Conservation (phyloP, 2,888 invertebrate species). For the Kuschelorhynchus macadamiae region DNA sequence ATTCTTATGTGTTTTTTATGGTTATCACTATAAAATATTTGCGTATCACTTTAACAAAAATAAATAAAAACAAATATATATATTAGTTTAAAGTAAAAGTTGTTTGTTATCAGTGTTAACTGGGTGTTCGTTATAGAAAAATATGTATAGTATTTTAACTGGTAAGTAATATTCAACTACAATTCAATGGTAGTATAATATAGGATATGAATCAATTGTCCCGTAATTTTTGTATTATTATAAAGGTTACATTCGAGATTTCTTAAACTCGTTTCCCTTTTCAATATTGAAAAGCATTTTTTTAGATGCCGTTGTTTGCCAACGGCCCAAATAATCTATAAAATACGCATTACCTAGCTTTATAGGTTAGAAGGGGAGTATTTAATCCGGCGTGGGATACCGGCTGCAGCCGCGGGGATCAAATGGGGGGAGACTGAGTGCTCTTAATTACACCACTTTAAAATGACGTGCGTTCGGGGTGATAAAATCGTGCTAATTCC, state of each 20-base stretch:
- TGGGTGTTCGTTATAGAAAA: no score
- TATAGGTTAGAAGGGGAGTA: constrained; percentile 58
- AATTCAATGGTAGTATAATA: no score
- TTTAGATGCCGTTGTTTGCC: constrained; percentile 2
- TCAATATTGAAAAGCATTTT: constrained; percentile 29
- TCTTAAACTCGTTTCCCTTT: constrained; percentile 3
- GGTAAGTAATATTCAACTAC: no score
- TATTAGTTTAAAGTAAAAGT: no score
- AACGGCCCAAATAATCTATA: constrained; percentile 47
- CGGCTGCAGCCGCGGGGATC: constrained; percentile 55
- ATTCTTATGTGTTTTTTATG: no score
- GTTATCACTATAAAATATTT: no score
- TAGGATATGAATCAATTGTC: no score
- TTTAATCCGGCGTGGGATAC: constrained; percentile 65
- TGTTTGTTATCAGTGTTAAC: no score
- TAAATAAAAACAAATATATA: no score
- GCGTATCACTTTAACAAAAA: no score
- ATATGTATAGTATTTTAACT: no score
- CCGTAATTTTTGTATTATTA: no score
- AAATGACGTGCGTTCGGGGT: constrained; percentile 46
- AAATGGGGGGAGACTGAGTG: constrained; percentile 64
- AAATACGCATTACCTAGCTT: constrained; percentile 58
- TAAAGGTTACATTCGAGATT: constrained; percentile 20
- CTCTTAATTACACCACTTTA: constrained; percentile 68
- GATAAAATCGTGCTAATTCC: constrained; percentile 49